Evolutionary conservation across 2,888 invertebrate genomes (phyloP), one percentile per base, ranked within the genome.

Genomic region (Gerris lacustris): DNA sequence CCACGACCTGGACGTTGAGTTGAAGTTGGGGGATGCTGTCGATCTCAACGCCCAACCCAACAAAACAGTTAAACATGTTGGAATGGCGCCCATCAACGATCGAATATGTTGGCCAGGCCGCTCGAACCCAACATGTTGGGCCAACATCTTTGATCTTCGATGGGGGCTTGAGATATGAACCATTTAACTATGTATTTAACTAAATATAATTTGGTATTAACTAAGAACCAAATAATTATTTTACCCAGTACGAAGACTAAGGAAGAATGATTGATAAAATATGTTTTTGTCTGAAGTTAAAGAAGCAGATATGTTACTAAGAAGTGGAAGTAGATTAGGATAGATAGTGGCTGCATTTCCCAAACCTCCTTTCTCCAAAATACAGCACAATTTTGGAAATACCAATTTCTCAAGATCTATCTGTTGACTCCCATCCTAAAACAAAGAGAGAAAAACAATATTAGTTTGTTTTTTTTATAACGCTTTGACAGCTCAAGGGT

Each of bases 401-500:
- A 94, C 84, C 4, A 88, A 82, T 78, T 92, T 92, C 73, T 88
- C 87, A 68, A 90, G 83, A 77, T 88, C 91, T 6, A 92, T 82
- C 76, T 86, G 83, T 63, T 81, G 81, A 82, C 87, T 86, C 85
- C 90, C 91, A 70, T 88, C 86, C 89, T 91, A 79, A 62, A 81
- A 80, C 73, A 78, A 77, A 31, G 31, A 31, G 31, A 31, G 4
- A 31, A 31, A 31, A 31, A 76, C 69, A 44, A 45, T 68, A 11
- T 17, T 15, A 68, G 67, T 31, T 31, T 31, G 67, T 31, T 31
- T 31, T 31, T 31, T 31, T 31, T 31, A 4, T 31, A 31, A 31
- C 31, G 4, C 31, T 31, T 31, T 31, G 31, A 31, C 31, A 31
- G 31, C 31, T 31, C 31, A 4, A 31, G 4, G 31, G 31, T 31